phyloP scores from a whole-genome alignment of 2,888 invertebrate species.

The Rhodophaea formosa region DNA sequence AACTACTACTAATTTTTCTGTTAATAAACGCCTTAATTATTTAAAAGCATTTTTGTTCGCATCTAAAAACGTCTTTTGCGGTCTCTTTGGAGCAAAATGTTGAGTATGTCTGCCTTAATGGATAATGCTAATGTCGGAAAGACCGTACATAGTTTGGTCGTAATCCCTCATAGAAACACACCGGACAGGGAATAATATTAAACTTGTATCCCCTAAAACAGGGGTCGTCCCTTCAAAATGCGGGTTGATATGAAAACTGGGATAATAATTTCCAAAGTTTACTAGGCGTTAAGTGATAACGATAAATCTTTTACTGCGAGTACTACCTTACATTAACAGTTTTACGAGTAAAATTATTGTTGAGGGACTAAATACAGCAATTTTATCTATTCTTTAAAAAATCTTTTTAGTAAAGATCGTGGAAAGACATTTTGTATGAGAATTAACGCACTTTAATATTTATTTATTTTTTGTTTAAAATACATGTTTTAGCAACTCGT shows the following conservation, averaged over 20 bases:
- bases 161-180: conserved; percentile 1
- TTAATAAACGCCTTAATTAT: too few species aligned
- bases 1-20: too few species aligned
- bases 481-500: not conserved
- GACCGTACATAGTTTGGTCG: not conserved
- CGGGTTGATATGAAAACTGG: not conserved
- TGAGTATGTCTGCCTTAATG: not conserved
- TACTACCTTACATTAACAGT: not conserved
- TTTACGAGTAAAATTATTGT: not conserved
- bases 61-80: too few species aligned
- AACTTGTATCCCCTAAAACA: not conserved
- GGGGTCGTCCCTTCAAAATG: conserved; percentile 10
- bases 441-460: too few species aligned
- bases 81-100: not conserved
- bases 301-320: not conserved
- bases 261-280: not conserved
- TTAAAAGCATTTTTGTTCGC: too few species aligned
- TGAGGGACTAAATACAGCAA: not conserved
- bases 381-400: not conserved
- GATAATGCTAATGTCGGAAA: conserved; percentile 1
- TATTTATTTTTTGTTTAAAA: too few species aligned
- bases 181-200: not conserved
- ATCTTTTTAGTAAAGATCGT: too few species aligned
- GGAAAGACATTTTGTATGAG: too few species aligned
- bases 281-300: not conserved